Conservation (phyloP, 1,140 invertebrate species). For the Caerostris darwini region DNA sequence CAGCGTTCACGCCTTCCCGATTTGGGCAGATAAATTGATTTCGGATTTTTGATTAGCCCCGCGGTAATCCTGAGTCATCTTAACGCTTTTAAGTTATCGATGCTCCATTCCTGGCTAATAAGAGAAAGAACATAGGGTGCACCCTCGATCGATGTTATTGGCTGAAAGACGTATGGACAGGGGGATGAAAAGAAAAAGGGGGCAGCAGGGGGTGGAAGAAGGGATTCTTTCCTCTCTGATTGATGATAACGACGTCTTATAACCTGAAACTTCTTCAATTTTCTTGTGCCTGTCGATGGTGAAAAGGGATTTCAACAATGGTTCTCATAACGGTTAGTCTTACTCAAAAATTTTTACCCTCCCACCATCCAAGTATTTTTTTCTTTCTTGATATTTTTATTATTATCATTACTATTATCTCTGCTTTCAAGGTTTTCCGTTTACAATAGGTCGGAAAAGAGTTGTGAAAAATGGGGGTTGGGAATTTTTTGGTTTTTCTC, state of each 20-base stretch:
- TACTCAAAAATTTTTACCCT: constrained; percentile 75
- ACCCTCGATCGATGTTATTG: constrained; percentile 55
- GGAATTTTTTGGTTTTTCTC: constrained; percentile 30
- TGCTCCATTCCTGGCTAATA: constrained; percentile 42
- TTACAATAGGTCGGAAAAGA: constrained; percentile 55
- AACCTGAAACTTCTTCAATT: constrained; percentile 73
- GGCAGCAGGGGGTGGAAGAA: not conserved
- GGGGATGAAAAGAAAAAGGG: constrained; percentile 15
- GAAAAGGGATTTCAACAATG: constrained; percentile 63
- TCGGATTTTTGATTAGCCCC: constrained; percentile 62
- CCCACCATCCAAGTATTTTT: not conserved
- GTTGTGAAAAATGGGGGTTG: constrained; percentile 64
- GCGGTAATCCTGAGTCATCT: constrained; percentile 50
- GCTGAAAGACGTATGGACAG: constrained; percentile 66
- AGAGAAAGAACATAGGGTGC: constrained; percentile 38
- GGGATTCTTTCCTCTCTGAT: constrained; percentile 51
- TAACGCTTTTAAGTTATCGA: constrained; percentile 61
- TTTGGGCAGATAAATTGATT: constrained; percentile 66
- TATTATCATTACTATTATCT: constrained; percentile 77
- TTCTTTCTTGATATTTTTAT: constrained; percentile 70
- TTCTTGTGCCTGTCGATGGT: constrained; percentile 68
- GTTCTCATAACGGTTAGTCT: constrained; percentile 72
- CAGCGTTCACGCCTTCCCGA: constrained; percentile 5
- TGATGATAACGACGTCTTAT: constrained; percentile 76
- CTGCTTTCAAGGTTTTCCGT: constrained; percentile 13